These are phyloP conservation scores for Chlamydotis undulata DNA, from an alignment of 2,113 vertebrate genomes.

Conservation along the genomic window DNA sequence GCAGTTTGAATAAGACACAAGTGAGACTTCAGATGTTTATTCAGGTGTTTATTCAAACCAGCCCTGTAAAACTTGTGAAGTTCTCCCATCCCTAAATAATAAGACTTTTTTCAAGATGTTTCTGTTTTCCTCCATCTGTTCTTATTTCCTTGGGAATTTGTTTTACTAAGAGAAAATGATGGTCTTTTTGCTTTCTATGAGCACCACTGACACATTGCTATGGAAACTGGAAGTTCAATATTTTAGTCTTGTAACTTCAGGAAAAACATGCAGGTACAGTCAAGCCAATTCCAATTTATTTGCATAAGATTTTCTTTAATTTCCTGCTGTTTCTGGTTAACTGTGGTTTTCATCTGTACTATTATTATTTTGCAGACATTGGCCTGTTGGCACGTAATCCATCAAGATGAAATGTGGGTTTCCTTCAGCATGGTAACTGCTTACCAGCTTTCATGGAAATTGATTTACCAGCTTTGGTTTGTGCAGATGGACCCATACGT, in stretches of 20 bases:
- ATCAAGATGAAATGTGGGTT: not conserved
- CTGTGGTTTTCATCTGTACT: not conserved
- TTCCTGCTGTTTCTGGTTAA: not conserved
- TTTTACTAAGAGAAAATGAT: slow-evolving; percentile 15
- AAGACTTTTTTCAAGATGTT: not conserved
- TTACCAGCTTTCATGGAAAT: not conserved
- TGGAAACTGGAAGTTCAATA: slow-evolving; percentile 51
- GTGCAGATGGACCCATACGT: fast-evolving
- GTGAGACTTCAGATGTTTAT: not conserved
- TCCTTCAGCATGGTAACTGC: not conserved
- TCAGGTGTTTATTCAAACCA: not conserved
- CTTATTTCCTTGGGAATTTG: slow-evolving; percentile 29
- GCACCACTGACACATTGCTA: slow-evolving; percentile 18
- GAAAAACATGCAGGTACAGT: not conserved
- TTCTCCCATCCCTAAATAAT: not conserved
- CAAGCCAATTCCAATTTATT: not conserved
- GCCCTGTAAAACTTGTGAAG: not conserved
- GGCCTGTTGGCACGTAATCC: not conserved
- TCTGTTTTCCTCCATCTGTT: slow-evolving; percentile 36
- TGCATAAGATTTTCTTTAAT: not conserved
- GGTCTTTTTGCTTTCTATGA: slow-evolving; percentile 5
- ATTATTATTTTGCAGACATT: not conserved
- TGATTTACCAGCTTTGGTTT: not conserved
- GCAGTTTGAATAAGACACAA: not conserved
- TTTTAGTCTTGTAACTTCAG: slow-evolving; percentile 14